Evolutionary conservation across 2,113 vertebrate genomes (phyloP), one percentile per base, ranked within the genome.

Genomic region (Clarias gariepinus): DNA sequence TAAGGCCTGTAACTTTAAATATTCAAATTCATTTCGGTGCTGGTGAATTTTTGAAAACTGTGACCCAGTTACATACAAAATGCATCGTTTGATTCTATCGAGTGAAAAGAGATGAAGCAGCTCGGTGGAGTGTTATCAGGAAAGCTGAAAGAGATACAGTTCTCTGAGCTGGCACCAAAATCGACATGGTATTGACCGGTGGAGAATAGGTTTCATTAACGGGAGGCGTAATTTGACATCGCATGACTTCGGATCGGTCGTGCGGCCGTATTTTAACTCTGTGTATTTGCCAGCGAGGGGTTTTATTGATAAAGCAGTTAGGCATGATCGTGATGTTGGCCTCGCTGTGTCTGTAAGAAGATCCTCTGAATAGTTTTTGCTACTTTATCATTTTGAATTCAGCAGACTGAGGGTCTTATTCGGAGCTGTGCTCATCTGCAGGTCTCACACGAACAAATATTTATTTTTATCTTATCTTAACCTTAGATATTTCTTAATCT

Each of bases 41-140:
- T 57, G 18, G 36, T 84, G 19, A 21, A 66, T 61, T 85, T 85
- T 78, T 87, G 11, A 87, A 78, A 85, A 68, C 33, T 47, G 81
- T 69, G 81, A 84, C 86, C 71, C 79, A 87, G 88, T 82, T 87
- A 15, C 83, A 87, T 89, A 85, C 2, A 55, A n/a, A 82, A 63
- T 82, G 36, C 60, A 64, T 64, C 23, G 7, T 36, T 64, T 76
- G 79, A 66, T 69, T 63, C 71, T 58, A 76, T 88, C 58, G 81
- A 68, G 64, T 86, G 71, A 78, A 86, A 83, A 66, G 47, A 83
- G 82, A 83, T 86, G 64, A 79, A 69, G 83, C 76, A 33, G 55
- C 68, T 21, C 57, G 78, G 55, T 73, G 11, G 5, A 89, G 63
- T 69, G 64, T 85, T 69, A 66, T 76, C 28, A 3, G 53, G 47